phyloP scores from a whole-genome alignment of 2,797 vertebrate genomes.

The Pipistrellus kuhlii region DNA sequence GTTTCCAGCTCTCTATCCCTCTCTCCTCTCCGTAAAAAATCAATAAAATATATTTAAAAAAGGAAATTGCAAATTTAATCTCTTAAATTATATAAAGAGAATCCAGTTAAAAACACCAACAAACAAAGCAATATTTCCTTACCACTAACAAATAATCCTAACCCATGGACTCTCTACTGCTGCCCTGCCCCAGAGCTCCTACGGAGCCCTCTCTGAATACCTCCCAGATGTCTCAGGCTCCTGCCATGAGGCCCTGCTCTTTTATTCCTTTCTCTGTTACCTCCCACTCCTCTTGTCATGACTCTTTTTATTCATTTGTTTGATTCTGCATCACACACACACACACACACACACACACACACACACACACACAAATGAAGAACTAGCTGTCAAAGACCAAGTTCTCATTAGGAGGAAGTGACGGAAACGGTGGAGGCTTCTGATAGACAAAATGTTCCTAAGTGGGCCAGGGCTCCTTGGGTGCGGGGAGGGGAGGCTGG shows the following conservation, averaged over 20 bases:
- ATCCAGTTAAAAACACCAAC: no score
- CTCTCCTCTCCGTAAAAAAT: no score
- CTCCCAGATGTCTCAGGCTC: not conserved
- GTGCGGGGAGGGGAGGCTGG: not conserved
- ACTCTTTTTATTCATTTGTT: constrained; percentile 51
- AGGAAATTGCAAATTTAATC: constrained; percentile 23
- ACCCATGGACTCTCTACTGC: not conserved
- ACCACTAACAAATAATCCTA: not conserved
- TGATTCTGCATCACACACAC: constrained; percentile 53
- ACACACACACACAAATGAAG: not conserved
- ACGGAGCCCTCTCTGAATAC: not conserved
- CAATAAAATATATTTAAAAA: not conserved
- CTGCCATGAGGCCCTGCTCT: not conserved
- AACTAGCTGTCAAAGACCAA: constrained; percentile 54
- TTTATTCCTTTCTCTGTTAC: constrained; percentile 33
- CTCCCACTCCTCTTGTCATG: constrained; percentile 2
- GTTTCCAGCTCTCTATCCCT: no score
- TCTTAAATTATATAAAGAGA: not conserved
- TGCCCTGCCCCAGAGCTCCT: not conserved
- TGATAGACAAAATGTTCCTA: not conserved
- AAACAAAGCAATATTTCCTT: not conserved
- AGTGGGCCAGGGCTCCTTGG: not conserved
- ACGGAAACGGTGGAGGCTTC: not conserved
- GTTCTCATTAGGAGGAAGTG: constrained; percentile 49
- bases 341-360: not conserved